phyloP scores from a whole-genome alignment of 2,888 invertebrate genomes.

The Ormyrus pomaceus region DNA sequence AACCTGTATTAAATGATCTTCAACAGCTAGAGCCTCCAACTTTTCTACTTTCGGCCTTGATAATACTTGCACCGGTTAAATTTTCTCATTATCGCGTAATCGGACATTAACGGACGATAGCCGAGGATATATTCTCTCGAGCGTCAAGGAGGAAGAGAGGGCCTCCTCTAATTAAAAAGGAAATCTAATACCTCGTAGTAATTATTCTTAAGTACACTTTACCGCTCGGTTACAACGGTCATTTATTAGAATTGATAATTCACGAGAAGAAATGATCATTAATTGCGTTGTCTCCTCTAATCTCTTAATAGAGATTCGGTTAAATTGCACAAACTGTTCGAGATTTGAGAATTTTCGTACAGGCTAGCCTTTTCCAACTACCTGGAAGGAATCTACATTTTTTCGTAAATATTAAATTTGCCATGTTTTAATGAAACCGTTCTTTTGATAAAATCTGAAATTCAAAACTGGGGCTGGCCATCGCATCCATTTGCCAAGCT shows the following conservation, averaged over 20 bases:
- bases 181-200: constrained; percentile 12
- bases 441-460: too few species aligned
- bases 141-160: not conserved
- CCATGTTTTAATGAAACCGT: too few species aligned
- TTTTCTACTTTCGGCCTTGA: constrained; percentile 31
- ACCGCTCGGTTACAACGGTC: not conserved
- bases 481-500: too few species aligned
- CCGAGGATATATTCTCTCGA: not conserved
- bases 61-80: constrained; percentile 11
- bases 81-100: constrained; percentile 44
- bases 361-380: too few species aligned
- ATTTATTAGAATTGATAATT: not conserved
- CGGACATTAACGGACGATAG: constrained; percentile 26
- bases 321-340: too few species aligned
- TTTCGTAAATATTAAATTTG: too few species aligned
- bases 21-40: constrained; percentile 9
- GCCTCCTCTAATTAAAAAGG: constrained; percentile 28
- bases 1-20: constrained; percentile 27
- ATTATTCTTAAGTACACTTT: not conserved
- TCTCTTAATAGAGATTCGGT: too few species aligned
- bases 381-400: too few species aligned
- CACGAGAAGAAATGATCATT: not conserved
- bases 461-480: too few species aligned
- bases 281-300: not conserved
- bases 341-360: too few species aligned